Evolutionary conservation across 2,888 invertebrate genomes (phyloP).

Genomic region (Oscheius myriophilus): DNA sequence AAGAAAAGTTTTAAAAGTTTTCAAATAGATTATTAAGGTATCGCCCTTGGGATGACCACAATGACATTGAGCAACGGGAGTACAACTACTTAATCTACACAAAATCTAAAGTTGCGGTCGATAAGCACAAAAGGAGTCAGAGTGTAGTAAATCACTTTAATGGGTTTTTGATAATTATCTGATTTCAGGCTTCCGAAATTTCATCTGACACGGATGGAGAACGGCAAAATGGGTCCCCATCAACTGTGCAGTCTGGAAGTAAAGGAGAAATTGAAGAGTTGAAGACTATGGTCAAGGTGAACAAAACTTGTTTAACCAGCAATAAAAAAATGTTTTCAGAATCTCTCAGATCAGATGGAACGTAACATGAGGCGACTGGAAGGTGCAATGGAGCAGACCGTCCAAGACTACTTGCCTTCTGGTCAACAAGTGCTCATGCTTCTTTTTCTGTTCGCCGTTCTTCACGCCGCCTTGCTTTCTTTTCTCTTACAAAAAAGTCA

Average conservation of each 20-base stretch:
- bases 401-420: constrained; percentile 15
- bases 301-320: background rate
- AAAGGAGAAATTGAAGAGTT: constrained; percentile 11
- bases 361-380: constrained; percentile 8
- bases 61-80: constrained; percentile 88
- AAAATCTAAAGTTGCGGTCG: constrained; percentile 3
- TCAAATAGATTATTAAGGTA: constrained; percentile 72
- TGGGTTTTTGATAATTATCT: background rate
- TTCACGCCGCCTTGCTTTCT: constrained; percentile 21
- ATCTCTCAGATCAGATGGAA: constrained; percentile 16
- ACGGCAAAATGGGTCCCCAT: background rate
- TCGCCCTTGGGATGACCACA: constrained; percentile 87
- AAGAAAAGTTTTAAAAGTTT: constrained; percentile 49
- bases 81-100: constrained; percentile 51
- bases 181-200: constrained; percentile 14
- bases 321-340: background rate
- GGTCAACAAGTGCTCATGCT: constrained; percentile 11
- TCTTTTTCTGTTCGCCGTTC: constrained; percentile 20
- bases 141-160: constrained; percentile 1
- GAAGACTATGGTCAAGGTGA: constrained; percentile 11
- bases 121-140: constrained; percentile 16
- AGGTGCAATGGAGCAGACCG: constrained; percentile 1
- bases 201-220: constrained; percentile 11
- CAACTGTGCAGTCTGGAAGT: background rate
- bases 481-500: constrained; percentile 14